Evolutionary conservation across 2,888 invertebrate genomes (phyloP), one percentile per base, ranked within the genome.

Genomic region (Cataglyphis altisquamis): DNA sequence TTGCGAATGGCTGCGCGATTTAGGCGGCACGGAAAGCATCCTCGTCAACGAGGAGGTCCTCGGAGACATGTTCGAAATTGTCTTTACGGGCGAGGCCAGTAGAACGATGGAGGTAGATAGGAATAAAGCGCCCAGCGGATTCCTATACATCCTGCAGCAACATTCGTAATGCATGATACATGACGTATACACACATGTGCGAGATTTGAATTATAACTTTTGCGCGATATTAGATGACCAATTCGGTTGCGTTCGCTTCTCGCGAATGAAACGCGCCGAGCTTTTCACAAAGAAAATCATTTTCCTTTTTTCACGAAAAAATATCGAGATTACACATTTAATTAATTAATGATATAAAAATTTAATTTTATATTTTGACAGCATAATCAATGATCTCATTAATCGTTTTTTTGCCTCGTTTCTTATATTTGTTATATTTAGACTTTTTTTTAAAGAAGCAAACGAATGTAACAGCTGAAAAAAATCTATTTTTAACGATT

Each of bases 21-120:
- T 96, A 52, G 96, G 96, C 3, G 96, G 95, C 68, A 93, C 95
- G 0, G 95, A 95, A 92, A 95, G 95, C 94, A 0, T 29, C 29
- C 29, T 29, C 93, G 95, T 94, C 90, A 95, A 90, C 83, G 95
- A 96, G 15, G 95, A 96, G 92, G 95, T 96, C 84, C 95, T 96
- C 41, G 95, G 96, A 92, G 95, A 95, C 75, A 94, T 96, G 90
- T 96, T 96, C 90, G 95, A 96, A 93, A 96, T 96, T 63, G 93
- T 94, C 82, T 94, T 94, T 75, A 91, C 90, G 36, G 91, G 92
- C 15, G 94, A 94, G 25, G 93, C 92, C 57, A 92, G 93, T 83
- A 92, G 90, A 84, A 90, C 93, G 45, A 91, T 92, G 84, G 91
- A 94, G 91, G 94, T 94, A 36, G 70, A 55, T 68, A 25, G 25